Percentiles rank a stretch among this genome's conserved stretches.
These are phyloP conservation scores for Ariopsis seemanni DNA, from an alignment of 2,113 vertebrate genomes.

Conservation along the genomic window DNA sequence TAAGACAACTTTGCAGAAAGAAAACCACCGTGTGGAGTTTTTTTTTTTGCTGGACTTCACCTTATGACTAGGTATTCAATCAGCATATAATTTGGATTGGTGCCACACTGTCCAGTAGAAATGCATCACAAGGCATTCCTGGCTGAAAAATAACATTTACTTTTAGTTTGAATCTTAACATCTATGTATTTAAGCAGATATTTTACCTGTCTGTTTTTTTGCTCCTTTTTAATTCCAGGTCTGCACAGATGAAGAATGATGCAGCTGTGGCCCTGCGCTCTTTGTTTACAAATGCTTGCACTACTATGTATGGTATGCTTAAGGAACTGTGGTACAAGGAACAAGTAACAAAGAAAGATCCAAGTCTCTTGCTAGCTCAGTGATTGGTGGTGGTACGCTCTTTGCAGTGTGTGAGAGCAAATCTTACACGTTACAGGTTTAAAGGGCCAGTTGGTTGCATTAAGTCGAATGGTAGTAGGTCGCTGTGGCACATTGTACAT, in stretches of 20 bases:
- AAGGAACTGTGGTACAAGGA: slow-evolving; percentile 64
- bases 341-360: slow-evolving; percentile 45
- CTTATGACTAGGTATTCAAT: background rate
- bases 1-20: background rate
- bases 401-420: slow-evolving; percentile 44
- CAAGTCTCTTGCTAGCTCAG: background rate
- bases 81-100: background rate
- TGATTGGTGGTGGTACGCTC: background rate
- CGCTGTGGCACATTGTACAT: slow-evolving; percentile 68
- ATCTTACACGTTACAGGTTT: slow-evolving; percentile 60
- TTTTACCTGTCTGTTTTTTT: background rate
- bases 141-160: background rate
- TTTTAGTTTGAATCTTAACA: background rate
- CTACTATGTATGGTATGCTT: slow-evolving; percentile 90
- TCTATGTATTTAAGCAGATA: background rate
- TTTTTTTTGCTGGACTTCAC: background rate
- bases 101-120: background rate
- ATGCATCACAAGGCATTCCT: background rate
- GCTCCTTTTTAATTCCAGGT: slow-evolving; percentile 76
- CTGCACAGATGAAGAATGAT: slow-evolving; percentile 98
- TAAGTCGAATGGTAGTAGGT: background rate
- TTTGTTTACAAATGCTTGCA: slow-evolving; percentile 77
- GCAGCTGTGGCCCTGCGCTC: slow-evolving; percentile 54
- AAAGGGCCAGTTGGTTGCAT: background rate
- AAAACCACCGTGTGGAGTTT: background rate